Conservation (phyloP, 1,140 invertebrate genomes). For the Aricia agestis region DNA sequence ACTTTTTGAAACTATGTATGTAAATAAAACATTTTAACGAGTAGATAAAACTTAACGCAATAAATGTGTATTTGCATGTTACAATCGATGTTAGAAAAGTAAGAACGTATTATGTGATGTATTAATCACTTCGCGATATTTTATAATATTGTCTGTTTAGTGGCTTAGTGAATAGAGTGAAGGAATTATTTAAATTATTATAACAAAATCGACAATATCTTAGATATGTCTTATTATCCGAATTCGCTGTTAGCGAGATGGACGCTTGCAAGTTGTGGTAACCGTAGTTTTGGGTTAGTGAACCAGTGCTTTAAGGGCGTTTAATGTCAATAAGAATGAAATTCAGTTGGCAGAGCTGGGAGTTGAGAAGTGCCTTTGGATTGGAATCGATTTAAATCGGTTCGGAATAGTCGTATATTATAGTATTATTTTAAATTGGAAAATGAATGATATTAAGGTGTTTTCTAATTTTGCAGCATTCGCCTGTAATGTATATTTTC, state of each 20-base stretch:
- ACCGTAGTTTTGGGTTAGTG: constrained; percentile 17
- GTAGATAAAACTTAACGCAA: background rate
- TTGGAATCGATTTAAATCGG: constrained; percentile 27
- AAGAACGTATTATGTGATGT: background rate
- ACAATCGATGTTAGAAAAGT: constrained; percentile 1
- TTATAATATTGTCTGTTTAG: background rate
- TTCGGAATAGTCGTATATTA: constrained; percentile 26
- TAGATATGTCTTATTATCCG: background rate
- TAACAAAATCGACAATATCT: background rate
- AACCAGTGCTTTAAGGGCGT: constrained; percentile 35
- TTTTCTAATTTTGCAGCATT: background rate
- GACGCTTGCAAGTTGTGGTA: background rate
- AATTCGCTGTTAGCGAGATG: background rate
- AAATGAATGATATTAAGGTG: constrained; percentile 15
- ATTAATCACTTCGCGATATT: background rate
- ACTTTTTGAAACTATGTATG: background rate
- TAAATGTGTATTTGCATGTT: background rate
- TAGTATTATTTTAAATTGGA: constrained; percentile 33
- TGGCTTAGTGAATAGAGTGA: background rate
- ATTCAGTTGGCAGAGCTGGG: constrained; percentile 14
- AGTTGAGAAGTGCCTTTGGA: constrained; percentile 36
- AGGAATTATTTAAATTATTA: background rate
- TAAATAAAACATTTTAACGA: background rate
- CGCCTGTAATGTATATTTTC: background rate
- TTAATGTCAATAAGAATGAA: constrained; percentile 11